A percentile compares a stretch with the other conserved stretches of the same genome.
These are phyloP conservation scores for Rhynchotus rufescens DNA, from an alignment of 2,797 vertebrate genomes.

Conservation along the genomic window DNA sequence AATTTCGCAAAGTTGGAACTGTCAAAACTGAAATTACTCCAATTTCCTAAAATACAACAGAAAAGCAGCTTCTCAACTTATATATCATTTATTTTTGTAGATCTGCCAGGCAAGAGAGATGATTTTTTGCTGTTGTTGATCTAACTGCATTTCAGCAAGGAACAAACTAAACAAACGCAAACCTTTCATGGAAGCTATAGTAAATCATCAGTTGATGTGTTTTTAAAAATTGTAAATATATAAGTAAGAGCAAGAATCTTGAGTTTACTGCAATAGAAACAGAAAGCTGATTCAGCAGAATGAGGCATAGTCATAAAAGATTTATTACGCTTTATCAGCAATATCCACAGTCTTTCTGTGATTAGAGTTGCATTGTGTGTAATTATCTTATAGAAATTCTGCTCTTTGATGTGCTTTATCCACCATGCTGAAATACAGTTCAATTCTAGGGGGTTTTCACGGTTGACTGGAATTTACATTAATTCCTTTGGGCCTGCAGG, in stretches of 20 bases:
- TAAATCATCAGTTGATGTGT: neutral
- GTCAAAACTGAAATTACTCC: slow-evolving; percentile 42
- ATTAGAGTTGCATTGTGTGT: slow-evolving; percentile 76
- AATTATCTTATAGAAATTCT: slow-evolving; percentile 77
- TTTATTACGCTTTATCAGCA: slow-evolving; percentile 77
- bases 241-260: slow-evolving; percentile 28
- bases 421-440: slow-evolving; percentile 73
- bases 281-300: slow-evolving; percentile 73
- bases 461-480: slow-evolving; percentile 74
- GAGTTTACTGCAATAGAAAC: neutral
- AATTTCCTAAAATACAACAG: neutral
- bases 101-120: neutral
- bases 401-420: slow-evolving; percentile 77
- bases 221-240: slow-evolving; percentile 8
- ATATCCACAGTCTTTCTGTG: slow-evolving; percentile 76
- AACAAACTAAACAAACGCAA: neutral
- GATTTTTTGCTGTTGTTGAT: neutral
- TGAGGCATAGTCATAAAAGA: slow-evolving; percentile 51
- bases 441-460: slow-evolving; percentile 75
- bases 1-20: neutral
- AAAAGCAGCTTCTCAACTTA: neutral
- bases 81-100: slow-evolving; percentile 5
- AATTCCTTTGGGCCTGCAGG: slow-evolving; percentile 74
- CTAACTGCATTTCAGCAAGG: neutral
- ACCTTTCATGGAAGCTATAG: neutral